Evolutionary conservation across 2,888 invertebrate species (phyloP).

Genomic region (Parnassius mnemosyne): DNA sequence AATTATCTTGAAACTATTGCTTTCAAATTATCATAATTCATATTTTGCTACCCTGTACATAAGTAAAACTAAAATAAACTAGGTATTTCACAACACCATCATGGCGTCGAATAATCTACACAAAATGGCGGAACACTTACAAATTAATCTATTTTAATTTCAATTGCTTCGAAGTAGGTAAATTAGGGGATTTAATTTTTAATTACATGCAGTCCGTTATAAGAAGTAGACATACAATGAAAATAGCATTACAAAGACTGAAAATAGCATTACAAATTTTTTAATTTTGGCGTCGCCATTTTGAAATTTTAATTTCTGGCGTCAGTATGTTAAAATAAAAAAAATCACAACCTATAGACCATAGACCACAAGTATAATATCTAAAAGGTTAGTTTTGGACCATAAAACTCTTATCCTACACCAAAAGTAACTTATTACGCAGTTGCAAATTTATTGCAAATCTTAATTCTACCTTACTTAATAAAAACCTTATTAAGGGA

Average conservation of each 20-base stretch:
- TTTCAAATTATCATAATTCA: too few relatives aligned
- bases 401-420: background rate
- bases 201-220: too few relatives aligned
- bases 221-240: too few relatives aligned
- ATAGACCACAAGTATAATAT: slow-evolving; percentile 22
- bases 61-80: too few relatives aligned
- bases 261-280: too few relatives aligned
- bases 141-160: too few relatives aligned
- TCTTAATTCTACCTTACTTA: slow-evolving; percentile 13
- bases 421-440: slow-evolving; percentile 2
- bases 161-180: too few relatives aligned
- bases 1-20: too few relatives aligned
- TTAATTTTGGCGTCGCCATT: background rate
- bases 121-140: slow-evolving; percentile 3
- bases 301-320: background rate
- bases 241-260: too few relatives aligned
- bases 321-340: background rate
- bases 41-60: too few relatives aligned
- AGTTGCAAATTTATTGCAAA: slow-evolving; percentile 6
- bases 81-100: background rate
- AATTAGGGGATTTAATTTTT: too few relatives aligned
- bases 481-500: slow-evolving; percentile 24
- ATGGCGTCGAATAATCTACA: slow-evolving; percentile 8
- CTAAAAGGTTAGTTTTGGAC: background rate
- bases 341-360: slow-evolving; percentile 15